phyloP scores from a whole-genome alignment of 2,888 invertebrate species.

The Furcula furcula region DNA sequence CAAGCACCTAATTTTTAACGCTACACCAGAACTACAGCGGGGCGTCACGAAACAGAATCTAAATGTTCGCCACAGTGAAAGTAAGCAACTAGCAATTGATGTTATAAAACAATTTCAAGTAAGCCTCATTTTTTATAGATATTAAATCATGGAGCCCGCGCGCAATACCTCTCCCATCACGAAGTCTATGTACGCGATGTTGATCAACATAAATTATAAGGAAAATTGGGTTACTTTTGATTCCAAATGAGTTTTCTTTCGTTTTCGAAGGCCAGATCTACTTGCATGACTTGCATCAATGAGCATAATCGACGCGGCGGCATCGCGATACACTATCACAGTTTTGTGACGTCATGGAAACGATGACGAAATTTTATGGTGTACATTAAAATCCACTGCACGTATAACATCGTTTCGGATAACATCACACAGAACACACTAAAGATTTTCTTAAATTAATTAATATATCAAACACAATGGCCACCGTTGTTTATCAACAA shows the following conservation, averaged over 20 bases:
- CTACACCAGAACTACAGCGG: conserved; percentile 40
- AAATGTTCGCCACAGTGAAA: conserved; percentile 68
- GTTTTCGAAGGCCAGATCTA: conserved; percentile 53
- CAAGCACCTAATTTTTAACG: conserved; percentile 46
- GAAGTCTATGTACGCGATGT: background rate
- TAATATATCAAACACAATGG: conserved; percentile 6
- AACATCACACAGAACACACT: conserved; percentile 2
- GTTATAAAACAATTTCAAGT: conserved; percentile 50
- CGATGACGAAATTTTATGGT: conserved; percentile 7
- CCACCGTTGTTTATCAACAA: conserved; percentile 17
- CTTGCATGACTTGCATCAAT: conserved; percentile 56
- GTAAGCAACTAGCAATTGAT: conserved; percentile 61
- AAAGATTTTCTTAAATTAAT: background rate
- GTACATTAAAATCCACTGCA: conserved; percentile 2
- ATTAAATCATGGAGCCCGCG: conserved; percentile 21
- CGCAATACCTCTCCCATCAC: conserved; percentile 12
- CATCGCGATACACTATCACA: conserved; percentile 49
- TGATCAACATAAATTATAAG: conserved; percentile 10
- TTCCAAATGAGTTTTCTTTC: conserved; percentile 56
- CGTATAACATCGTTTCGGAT: conserved; percentile 5
- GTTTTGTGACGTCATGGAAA: conserved; percentile 11
- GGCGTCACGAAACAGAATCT: conserved; percentile 64
- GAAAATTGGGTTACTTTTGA: conserved; percentile 56
- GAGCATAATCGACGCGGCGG: conserved; percentile 40
- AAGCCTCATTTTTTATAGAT: conserved; percentile 31